phyloP scores from a whole-genome alignment of 2,113 vertebrate genomes.

The Menura novaehollandiae region DNA sequence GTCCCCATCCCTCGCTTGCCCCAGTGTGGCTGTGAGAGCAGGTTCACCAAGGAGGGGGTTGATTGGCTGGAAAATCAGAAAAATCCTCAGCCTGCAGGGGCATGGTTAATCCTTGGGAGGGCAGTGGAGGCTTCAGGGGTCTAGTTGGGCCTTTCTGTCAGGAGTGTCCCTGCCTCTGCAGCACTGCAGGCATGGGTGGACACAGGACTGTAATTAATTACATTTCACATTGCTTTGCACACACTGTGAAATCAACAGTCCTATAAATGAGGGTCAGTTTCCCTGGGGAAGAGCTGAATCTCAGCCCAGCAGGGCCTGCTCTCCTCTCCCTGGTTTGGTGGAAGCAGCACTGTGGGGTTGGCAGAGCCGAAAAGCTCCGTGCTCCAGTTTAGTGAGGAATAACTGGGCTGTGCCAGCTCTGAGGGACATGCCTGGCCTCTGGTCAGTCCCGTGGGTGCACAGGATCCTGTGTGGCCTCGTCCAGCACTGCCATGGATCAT shows the following conservation, averaged over 20 bases:
- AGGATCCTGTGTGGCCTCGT: accelerated
- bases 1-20: background rate
- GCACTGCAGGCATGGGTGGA: background rate
- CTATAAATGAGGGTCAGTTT: background rate
- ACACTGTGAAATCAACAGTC: background rate
- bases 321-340: background rate
- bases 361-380: background rate
- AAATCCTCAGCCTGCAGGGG: background rate
- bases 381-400: background rate
- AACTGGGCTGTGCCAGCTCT: background rate
- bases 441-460: accelerated
- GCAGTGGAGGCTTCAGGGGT: accelerated
- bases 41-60: background rate
- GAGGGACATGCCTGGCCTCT: accelerated
- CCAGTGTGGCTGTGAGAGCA: accelerated
- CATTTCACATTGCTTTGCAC: background rate
- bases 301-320: background rate
- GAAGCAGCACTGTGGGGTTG: background rate
- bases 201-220: background rate
- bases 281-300: background rate
- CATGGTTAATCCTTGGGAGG: background rate
- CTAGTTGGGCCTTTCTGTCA: accelerated
- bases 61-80: background rate
- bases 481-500: background rate
- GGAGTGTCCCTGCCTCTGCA: background rate